Evolutionary conservation across 23 tunicate species (phyloP).

Genomic region (Phallusia fumigata): DNA sequence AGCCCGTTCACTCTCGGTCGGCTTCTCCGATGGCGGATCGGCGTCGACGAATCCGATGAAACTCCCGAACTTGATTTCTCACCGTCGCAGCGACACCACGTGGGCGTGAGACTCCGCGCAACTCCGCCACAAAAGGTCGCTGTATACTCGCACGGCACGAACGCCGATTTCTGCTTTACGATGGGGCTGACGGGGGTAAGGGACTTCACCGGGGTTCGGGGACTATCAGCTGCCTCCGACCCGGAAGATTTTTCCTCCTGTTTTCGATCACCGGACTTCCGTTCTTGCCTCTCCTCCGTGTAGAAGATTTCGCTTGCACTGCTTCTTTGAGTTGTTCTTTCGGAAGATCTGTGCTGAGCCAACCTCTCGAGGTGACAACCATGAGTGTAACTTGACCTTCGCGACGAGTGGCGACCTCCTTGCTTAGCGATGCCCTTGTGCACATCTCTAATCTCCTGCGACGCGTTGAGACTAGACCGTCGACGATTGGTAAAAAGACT

Average conservation of each 20-base stretch:
- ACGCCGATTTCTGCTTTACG: not conserved
- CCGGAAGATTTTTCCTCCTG: not conserved
- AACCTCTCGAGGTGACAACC: not conserved
- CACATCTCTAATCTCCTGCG: not conserved
- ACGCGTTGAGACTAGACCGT: not conserved
- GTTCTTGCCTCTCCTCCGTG: not conserved
- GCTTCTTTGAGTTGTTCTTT: not conserved
- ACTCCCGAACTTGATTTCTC: not conserved
- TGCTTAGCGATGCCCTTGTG: not conserved
- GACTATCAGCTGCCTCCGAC: not conserved
- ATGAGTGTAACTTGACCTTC: not conserved
- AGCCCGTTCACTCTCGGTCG: not conserved
- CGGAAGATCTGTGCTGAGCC: not conserved
- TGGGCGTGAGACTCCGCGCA: not conserved
- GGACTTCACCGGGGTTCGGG: not conserved
- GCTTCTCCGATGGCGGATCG: not conserved
- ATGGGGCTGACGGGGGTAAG: not conserved
- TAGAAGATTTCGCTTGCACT: not conserved
- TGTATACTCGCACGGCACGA: not conserved
- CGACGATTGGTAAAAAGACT: constrained; percentile 1
- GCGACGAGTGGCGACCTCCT: not conserved
- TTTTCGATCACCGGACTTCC: not conserved
- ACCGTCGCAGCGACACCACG: not conserved
- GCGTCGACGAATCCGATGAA: not conserved
- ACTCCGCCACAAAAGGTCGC: constrained; percentile 7